phyloP scores from a whole-genome alignment of 1,140 invertebrate genomes.

The Pachypeltis micranthus region DNA sequence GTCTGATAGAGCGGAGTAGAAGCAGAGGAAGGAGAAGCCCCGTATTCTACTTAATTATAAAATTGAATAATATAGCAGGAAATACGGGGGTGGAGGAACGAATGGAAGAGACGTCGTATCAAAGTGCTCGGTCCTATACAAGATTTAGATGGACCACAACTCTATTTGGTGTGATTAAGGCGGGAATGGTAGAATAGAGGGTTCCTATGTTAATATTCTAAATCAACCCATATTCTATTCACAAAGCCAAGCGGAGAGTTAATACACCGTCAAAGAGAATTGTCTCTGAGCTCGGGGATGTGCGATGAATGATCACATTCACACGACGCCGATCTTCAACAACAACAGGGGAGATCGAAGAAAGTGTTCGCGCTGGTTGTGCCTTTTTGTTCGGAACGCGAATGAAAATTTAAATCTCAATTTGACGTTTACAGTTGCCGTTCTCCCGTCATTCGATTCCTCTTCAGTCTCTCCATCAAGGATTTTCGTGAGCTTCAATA shows the following conservation, averaged over 20 bases:
- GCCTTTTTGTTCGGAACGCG: too few species aligned
- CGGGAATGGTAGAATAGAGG: background rate
- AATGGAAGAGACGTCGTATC: too few species aligned
- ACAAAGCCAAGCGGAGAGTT: background rate
- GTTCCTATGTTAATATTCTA: constrained; percentile 8
- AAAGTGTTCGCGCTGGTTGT: too few species aligned
- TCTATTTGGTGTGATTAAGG: constrained; percentile 9
- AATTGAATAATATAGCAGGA: constrained; percentile 1
- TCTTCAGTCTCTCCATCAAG: too few species aligned
- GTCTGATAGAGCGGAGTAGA: background rate
- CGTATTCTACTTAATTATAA: constrained; percentile 7
- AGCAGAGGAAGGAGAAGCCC: background rate
- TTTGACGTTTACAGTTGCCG: too few species aligned
- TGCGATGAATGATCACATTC: background rate
- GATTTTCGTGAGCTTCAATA: too few species aligned
- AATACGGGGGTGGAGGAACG: background rate
- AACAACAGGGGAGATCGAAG: too few species aligned
- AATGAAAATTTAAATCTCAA: too few species aligned
- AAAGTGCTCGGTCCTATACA: background rate
- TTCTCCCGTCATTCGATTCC: too few species aligned
- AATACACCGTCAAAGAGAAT: constrained; percentile 1
- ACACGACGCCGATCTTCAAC: too few species aligned
- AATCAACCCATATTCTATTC: background rate
- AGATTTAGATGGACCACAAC: constrained; percentile 4
- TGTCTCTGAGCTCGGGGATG: background rate